Percentiles rank a stretch among this genome's conserved stretches.
phyloP scores from a whole-genome alignment of 1,140 invertebrate species.

The Berghia stephanieae region DNA sequence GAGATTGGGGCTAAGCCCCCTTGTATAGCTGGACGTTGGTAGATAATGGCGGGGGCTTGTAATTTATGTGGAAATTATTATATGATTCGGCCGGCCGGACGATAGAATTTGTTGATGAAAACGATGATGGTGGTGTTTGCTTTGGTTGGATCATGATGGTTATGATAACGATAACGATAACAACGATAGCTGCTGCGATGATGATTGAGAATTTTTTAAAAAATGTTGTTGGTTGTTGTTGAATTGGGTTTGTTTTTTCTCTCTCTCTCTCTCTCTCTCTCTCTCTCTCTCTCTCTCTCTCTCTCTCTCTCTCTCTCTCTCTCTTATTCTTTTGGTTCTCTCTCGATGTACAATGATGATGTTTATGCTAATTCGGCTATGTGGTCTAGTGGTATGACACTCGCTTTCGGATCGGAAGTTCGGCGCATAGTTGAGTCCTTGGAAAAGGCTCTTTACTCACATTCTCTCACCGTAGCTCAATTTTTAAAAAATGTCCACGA shows the following conservation, averaged over 20 bases:
- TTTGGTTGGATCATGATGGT: not conserved
- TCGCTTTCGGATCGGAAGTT: too few relatives aligned
- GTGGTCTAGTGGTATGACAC: too few relatives aligned
- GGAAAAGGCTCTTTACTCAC: too few relatives aligned
- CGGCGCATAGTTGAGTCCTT: too few relatives aligned
- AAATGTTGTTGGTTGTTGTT: not conserved
- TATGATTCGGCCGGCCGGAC: too few relatives aligned
- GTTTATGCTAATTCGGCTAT: not conserved
- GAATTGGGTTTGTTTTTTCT: not conserved
- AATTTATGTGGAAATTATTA: too few relatives aligned
- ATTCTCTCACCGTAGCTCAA: too few relatives aligned
- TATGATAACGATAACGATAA: not conserved
- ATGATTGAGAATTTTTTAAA: not conserved
- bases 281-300: constrained; percentile 10
- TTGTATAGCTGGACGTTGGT: too few relatives aligned
- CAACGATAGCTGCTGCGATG: not conserved
- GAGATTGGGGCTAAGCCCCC: too few relatives aligned
- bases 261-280: not conserved
- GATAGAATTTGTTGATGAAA: not conserved
- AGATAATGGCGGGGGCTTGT: too few relatives aligned
- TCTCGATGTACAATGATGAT: not conserved
- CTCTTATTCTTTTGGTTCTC: not conserved
- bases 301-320: not conserved
- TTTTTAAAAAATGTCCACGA: not conserved
- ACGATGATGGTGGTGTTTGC: not conserved